phyloP scores from a whole-genome alignment of 2,888 invertebrate genomes.

The Scaptomyza tumidula region DNA sequence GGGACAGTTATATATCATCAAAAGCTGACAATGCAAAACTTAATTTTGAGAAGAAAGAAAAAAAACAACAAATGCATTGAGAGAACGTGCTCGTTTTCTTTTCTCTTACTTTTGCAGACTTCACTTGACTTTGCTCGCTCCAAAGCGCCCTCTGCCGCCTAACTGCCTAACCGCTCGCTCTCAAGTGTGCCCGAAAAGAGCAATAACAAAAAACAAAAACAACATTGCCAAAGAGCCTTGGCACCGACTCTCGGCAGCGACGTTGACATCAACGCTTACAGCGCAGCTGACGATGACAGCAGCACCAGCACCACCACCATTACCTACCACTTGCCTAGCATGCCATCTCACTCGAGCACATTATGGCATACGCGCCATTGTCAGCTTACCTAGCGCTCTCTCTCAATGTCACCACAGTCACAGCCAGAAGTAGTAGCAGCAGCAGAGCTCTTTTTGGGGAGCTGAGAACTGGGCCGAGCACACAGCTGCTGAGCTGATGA shows the following conservation, averaged over 20 bases:
- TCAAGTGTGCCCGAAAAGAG: conserved; percentile 48
- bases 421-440: conserved; percentile 9
- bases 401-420: conserved; percentile 52
- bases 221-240: conserved; percentile 74
- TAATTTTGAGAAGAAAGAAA: not conserved
- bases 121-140: conserved; percentile 5
- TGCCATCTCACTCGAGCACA: conserved; percentile 41
- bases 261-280: conserved; percentile 44
- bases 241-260: conserved; percentile 71
- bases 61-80: conserved; percentile 2
- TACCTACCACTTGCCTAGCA: conserved; percentile 28
- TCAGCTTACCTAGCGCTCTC: conserved; percentile 42
- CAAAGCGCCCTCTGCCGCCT: conserved; percentile 19
- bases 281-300: conserved; percentile 29
- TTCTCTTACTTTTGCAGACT: conserved; percentile 1
- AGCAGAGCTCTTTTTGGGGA: conserved; percentile 41
- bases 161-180: conserved; percentile 5
- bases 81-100: not conserved
- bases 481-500: conserved; percentile 34
- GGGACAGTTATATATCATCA: not conserved
- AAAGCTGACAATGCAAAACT: not conserved
- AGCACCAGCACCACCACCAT: conserved; percentile 7
- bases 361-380: conserved; percentile 20
- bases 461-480: conserved; percentile 65
- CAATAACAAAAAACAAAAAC: conserved; percentile 78